Base-by-base conservation (phyloP, 2,888 invertebrate genomes). In the Cataglyphis altisquamis region DNA sequence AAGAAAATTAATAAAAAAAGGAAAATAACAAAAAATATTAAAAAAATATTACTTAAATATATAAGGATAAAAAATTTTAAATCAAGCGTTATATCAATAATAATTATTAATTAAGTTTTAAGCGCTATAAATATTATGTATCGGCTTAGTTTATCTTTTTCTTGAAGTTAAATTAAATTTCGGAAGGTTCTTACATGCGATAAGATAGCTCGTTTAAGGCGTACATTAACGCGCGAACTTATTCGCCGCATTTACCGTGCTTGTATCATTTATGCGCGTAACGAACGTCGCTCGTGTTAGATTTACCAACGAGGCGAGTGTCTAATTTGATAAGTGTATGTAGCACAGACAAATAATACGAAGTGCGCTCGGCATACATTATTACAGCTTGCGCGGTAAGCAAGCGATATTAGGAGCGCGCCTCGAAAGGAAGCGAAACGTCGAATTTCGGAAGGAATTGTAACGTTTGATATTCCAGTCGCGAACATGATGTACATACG, bases 381-480 rank as follows among this genome's bases (percentile, higher is more conserved):
- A 82, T 66, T 67, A 39, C 60, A 75, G 57, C 8, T 66, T 12
- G 74, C 36, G 73, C 36, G 48, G 66, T 57, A 67, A 73, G 64
- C 82, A 52, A 75, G 66, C 75, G 64, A 32, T 39, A 45, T 48
- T 75, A 57, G 66, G 18, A 41, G 36, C 60, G 57, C 32, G 12
- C 66, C 66, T 66, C 41, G 67, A 52, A 52, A n/a, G 52, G 52
- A 45, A 41, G 67, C 48, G 55, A 48, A 75, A 75, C 48, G 75
- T 82, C 74, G 82, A 82, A 82, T 75, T 75, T 82, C 75, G 67
- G n/a, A n/a, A 67, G 82, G 67, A 82, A 82, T 75, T 82, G 75
- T 67, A 75, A 66, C 25, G 73, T 66, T 48, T 73, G 82, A 82
- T 82, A 82, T 67, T 75, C 75, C 29, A 75, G 75, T 57, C 57